Conservation (phyloP, 2,888 invertebrate genomes). For the Ctenicera cuprea region DNA sequence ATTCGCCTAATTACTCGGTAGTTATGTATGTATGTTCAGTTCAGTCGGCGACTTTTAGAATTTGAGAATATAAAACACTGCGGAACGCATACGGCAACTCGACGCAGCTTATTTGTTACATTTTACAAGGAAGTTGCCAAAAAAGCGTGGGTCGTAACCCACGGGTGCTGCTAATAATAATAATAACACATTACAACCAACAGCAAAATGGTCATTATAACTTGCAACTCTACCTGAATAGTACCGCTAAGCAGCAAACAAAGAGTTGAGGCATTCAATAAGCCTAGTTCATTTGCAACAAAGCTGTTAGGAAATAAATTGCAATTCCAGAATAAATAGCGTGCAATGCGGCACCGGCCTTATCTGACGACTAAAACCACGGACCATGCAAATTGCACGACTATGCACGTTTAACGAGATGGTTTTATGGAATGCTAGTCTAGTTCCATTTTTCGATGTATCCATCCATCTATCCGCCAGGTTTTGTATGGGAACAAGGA, state of each 20-base stretch:
- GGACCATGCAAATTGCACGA: conserved; percentile 18
- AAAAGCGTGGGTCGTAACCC: too few species aligned
- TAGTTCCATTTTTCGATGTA: conserved; percentile 13
- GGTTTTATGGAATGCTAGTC: conserved; percentile 12
- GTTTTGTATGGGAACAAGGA: conserved; percentile 20
- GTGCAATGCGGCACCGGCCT: conserved; percentile 19
- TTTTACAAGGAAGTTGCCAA: too few species aligned
- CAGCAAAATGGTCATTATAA: too few species aligned
- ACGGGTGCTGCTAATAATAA: too few species aligned
- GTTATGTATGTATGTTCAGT: too few species aligned
- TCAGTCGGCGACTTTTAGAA: too few species aligned
- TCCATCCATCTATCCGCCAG: too few species aligned
- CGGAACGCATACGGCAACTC: too few species aligned
- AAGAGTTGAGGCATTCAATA: conserved; percentile 1
- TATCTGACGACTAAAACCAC: conserved; percentile 21
- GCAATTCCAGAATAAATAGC: conserved; percentile 23
- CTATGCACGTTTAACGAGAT: conserved; percentile 6
- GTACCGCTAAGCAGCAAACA: background rate
- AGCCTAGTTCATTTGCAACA: conserved; percentile 8
- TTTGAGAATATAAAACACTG: too few species aligned
- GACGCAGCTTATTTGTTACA: too few species aligned
- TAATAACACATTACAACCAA: too few species aligned
- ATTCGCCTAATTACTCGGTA: too few species aligned
- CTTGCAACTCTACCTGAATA: background rate
- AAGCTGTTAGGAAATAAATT: conserved; percentile 20